Evolutionary conservation across 2,113 vertebrate species (phyloP).

Genomic region (Puffinus mauretanicus): DNA sequence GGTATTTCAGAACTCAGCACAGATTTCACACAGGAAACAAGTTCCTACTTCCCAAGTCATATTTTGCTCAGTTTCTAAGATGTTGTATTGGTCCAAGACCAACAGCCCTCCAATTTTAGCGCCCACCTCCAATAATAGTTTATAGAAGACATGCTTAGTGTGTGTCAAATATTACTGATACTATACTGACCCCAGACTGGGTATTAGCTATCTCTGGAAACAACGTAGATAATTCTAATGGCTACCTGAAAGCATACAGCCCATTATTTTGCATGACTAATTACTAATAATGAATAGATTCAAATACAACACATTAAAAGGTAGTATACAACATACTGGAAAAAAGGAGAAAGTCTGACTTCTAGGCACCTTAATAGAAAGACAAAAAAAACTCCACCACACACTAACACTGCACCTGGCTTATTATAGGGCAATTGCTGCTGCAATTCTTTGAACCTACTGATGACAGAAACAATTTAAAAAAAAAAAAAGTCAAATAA

Average conservation of each 20-base stretch:
- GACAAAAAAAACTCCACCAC: neutral
- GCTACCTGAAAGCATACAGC: neutral
- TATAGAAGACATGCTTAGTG: neutral
- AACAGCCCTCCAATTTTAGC: neutral
- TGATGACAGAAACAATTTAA: conserved; percentile 3
- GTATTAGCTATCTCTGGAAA: neutral
- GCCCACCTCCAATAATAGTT: neutral
- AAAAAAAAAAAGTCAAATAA: neutral
- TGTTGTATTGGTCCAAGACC: neutral
- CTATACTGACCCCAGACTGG: neutral
- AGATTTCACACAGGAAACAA: neutral
- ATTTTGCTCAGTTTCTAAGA: neutral
- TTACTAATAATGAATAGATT: neutral
- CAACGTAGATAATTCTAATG: neutral
- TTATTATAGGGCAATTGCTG: conserved; percentile 11
- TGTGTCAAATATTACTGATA: neutral
- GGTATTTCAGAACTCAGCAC: neutral
- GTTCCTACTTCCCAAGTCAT: neutral
- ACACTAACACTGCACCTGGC: neutral
- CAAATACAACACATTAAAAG: neutral
- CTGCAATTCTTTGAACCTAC: conserved; percentile 27
- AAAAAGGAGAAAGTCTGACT: neutral
- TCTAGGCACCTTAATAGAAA: neutral
- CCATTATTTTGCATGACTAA: neutral
- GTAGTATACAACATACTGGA: neutral